A percentile compares a stretch with the other conserved stretches of the same genome.
phyloP scores from a whole-genome alignment of 2,888 invertebrate genomes.

The Acanthosepion esculentum region DNA sequence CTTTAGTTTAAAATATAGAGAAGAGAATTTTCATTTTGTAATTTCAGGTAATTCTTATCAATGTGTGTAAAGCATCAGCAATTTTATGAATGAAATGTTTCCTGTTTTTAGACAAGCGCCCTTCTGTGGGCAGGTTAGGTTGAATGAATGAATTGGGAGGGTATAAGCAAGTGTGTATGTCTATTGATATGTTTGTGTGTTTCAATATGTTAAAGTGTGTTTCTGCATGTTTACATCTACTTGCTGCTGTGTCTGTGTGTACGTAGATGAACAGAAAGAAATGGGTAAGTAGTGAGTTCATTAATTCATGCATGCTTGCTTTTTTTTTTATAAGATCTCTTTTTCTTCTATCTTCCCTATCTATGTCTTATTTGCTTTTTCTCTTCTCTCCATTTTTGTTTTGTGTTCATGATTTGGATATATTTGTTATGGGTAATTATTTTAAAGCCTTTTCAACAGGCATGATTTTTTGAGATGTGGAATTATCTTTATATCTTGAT shows the following conservation, averaged over 20 bases:
- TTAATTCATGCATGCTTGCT: neutral
- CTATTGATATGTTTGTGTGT: neutral
- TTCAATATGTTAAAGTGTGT: neutral
- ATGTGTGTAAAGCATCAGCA: neutral
- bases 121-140: neutral
- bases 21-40: neutral
- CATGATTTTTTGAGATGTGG: no score
- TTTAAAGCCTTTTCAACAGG: no score
- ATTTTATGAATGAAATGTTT: neutral
- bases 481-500: no score
- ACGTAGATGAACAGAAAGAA: neutral
- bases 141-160: neutral
- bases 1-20: no score
- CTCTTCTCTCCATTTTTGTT: no score
- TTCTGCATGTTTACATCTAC: neutral
- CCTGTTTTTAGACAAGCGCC: neutral
- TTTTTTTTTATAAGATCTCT: neutral
- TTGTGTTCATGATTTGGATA: no score
- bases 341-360: no score
- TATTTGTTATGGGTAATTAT: no score
- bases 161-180: neutral
- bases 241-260: neutral
- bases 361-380: no score
- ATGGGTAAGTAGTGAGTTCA: neutral
- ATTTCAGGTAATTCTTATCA: neutral